These are phyloP conservation scores for Achroia grisella DNA, from an alignment of 1,140 invertebrate species.

Conservation along the genomic window DNA sequence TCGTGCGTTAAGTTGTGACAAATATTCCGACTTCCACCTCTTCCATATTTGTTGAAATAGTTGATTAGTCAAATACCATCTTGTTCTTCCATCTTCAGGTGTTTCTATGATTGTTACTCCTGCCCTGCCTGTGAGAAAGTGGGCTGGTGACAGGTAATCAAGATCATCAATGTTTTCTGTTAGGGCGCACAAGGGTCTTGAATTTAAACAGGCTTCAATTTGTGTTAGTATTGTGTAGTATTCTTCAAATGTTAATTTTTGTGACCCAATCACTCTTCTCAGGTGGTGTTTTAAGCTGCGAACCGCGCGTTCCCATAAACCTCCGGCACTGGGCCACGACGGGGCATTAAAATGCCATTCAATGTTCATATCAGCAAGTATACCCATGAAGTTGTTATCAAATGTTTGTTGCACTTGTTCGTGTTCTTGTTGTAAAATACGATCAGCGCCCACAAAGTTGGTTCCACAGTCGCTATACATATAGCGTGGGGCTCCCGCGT, in stretches of 20 bases:
- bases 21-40: conserved; percentile 23
- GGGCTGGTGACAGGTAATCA: conserved; percentile 18
- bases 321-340: conserved; percentile 17
- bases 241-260: conserved; percentile 30
- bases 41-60: conserved; percentile 10
- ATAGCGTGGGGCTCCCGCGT: conserved; percentile 27
- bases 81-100: conserved; percentile 1
- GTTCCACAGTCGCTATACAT: conserved; percentile 50
- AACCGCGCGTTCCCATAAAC: conserved; percentile 41
- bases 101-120: conserved; percentile 6
- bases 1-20: conserved; percentile 14
- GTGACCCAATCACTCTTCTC: conserved; percentile 17
- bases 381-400: not conserved
- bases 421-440: conserved; percentile 4
- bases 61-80: conserved; percentile 8
- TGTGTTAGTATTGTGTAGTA: conserved; percentile 21
- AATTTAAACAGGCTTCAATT: conserved; percentile 31
- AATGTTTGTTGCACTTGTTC: not conserved
- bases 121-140: conserved; percentile 27
- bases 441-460: conserved; percentile 41
- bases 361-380: not conserved
- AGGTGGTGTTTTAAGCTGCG: conserved; percentile 33
- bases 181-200: conserved; percentile 27
- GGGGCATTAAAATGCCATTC: conserved; percentile 1
- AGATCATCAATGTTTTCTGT: conserved; percentile 26